Percentiles rank a stretch among this genome's conserved stretches.
Conservation (phyloP, 2,113 vertebrate genomes). For the Protomyctophum bolini region DNA sequence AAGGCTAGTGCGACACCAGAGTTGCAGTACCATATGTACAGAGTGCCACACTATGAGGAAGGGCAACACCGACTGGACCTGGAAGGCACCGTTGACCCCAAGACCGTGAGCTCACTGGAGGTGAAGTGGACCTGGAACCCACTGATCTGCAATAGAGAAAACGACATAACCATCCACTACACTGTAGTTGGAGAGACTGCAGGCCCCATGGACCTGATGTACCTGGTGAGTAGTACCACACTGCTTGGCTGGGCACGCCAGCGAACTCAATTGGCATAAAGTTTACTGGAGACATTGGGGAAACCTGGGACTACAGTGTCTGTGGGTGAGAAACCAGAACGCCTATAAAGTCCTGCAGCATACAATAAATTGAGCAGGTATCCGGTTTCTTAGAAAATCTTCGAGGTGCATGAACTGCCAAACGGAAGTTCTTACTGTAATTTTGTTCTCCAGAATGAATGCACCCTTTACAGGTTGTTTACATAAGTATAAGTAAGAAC, state of each 20-base stretch:
- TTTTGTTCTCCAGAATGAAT: no score
- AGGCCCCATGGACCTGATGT: conserved; percentile 56
- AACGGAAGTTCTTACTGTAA: no score
- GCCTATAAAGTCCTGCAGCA: no score
- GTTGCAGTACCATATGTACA: fast-evolving
- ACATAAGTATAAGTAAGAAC: no score
- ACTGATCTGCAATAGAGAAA: conserved; percentile 54
- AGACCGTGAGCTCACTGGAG: conserved; percentile 57
- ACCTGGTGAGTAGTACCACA: conserved; percentile 63
- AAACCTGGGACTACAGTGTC: fast-evolving
- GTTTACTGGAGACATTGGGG: no score
- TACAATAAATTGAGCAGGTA: no score
- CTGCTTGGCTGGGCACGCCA: no score
- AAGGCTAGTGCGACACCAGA: conserved; percentile 39
- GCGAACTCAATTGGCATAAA: no score
- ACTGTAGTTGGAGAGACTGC: conserved; percentile 58
- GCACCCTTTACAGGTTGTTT: no score
- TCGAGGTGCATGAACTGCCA: neutral
- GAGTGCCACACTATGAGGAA: fast-evolving
- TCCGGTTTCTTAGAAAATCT: no score
- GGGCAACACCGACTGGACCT: conserved; percentile 3
- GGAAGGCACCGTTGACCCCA: conserved; percentile 18
- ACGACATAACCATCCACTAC: conserved; percentile 57
- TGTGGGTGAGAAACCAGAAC: conserved; percentile 45
- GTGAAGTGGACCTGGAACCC: conserved; percentile 40